Evolutionary conservation across 1,140 invertebrate genomes (phyloP), one percentile per base, ranked within the genome.

Genomic region (Drosophila leontia): DNA sequence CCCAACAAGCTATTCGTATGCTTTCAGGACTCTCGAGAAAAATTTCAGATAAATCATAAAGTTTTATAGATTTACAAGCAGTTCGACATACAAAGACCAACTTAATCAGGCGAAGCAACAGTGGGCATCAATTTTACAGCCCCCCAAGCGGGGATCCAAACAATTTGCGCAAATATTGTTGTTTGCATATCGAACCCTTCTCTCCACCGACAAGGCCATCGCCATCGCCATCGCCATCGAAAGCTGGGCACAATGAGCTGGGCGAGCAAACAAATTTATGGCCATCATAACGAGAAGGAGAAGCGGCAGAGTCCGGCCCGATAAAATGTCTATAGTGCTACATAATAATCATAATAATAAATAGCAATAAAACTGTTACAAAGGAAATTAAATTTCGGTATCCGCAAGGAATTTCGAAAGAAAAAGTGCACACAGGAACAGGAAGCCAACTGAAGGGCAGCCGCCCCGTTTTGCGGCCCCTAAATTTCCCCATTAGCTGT

Each of bases 291-390:
- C 76, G 55, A 44, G 23, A 11, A 17, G 48, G 15, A 29, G 13
- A 26, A 32, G 15, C 26, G 26, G 5, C n/a, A 7, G 35, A 69
- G 65, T 50, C 51, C 50, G 17, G 39, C 23, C 56, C 53, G 29
- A 78, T 41, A 61, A 57, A 56, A 47, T 69, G 57, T 77, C 23
- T 57, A 60, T 77, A 56, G 74, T 78, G 69, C 75, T 79, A 78
- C 75, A 79, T 79, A 79, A 79, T 79, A 79, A 78, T 78, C 77
- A 79, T 79, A 79, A 78, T 79, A 79, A 79, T 79, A 79, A 79
- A 79, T 79, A 78, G 77, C 77, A 79, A 79, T 79, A 79, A 79
- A 79, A 79, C 50, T 72, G 75, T 56, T 79, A 79, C 77, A 79
- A 79, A 78, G 77, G 77, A 79, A 79, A 79, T 79, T 79, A 79